Conservation (phyloP, 2,888 invertebrate species). For the Patella ulyssiponensis region DNA sequence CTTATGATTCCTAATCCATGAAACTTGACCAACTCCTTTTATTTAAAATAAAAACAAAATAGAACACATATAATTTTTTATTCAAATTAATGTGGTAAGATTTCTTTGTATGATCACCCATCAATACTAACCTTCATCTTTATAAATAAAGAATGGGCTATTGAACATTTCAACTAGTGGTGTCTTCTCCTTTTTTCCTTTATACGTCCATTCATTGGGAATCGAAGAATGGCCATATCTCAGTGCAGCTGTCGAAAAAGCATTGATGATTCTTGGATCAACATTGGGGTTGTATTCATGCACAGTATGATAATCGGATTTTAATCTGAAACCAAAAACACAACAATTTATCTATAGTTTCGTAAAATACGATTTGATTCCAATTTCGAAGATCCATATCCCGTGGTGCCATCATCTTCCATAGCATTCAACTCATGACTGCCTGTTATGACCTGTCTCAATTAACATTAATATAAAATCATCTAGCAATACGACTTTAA, state of each 20-base stretch:
- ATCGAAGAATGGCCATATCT: conserved; percentile 55
- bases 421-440: too few relatives aligned
- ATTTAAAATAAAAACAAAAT: too few relatives aligned
- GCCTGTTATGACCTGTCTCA: too few relatives aligned
- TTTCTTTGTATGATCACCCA: not conserved
- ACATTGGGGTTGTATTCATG: not conserved
- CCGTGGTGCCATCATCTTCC: too few relatives aligned
- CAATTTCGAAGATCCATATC: too few relatives aligned
- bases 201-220: conserved; percentile 13
- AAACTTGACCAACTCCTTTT: too few relatives aligned
- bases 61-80: too few relatives aligned
- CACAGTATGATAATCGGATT: not conserved
- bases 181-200: not conserved
- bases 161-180: conserved; percentile 4
- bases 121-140: not conserved
- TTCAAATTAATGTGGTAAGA: too few relatives aligned
- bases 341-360: not conserved
- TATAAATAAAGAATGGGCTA: conserved; percentile 15
- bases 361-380: not conserved
- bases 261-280: conserved; percentile 37
- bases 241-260: conserved; percentile 63
- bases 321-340: not conserved
- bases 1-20: too few relatives aligned
- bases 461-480: too few relatives aligned
- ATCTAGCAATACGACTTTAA: too few relatives aligned